A percentile compares a stretch with the other conserved stretches of the same genome.
phyloP scores from a whole-genome alignment of 1,140 invertebrate species.

The Rhagoletis pomonella region DNA sequence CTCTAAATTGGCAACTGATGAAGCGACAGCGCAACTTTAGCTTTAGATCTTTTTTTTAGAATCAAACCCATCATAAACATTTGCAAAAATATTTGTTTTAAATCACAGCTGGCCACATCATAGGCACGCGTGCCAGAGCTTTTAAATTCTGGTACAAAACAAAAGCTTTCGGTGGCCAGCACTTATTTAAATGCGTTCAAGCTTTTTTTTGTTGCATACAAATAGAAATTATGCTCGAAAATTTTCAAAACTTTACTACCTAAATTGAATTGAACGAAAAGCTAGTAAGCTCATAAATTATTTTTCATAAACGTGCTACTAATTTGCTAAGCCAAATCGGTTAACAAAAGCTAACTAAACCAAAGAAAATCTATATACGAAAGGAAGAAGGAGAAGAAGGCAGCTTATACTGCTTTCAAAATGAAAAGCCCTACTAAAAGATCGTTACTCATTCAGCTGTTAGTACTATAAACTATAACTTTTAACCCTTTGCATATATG shows the following conservation, averaged over 20 bases:
- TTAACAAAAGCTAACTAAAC: conserved; percentile 39
- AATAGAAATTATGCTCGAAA: not conserved
- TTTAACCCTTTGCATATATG: conserved; percentile 10
- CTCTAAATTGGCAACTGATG: too few species aligned
- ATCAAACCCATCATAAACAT: too few species aligned
- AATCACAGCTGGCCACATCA: too few species aligned
- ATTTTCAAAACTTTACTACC: not conserved
- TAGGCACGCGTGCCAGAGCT: too few species aligned
- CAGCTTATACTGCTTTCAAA: not conserved
- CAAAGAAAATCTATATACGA: not conserved
- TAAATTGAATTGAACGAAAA: not conserved
- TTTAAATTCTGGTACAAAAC: too few species aligned
- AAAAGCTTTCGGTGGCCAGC: too few species aligned
- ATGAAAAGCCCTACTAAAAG: not conserved
- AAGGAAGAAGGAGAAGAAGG: not conserved
- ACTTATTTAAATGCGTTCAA: too few species aligned
- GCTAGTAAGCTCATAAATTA: not conserved
- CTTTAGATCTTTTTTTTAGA: too few species aligned
- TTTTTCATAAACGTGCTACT: not conserved
- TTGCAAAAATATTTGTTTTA: too few species aligned
- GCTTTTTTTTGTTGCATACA: too few species aligned
- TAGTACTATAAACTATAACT: not conserved
- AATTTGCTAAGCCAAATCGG: conserved; percentile 22
- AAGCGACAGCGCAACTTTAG: too few species aligned
- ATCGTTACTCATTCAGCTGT: not conserved